Conservation (phyloP, 1,140 invertebrate species). For the Goniozus legneri region DNA sequence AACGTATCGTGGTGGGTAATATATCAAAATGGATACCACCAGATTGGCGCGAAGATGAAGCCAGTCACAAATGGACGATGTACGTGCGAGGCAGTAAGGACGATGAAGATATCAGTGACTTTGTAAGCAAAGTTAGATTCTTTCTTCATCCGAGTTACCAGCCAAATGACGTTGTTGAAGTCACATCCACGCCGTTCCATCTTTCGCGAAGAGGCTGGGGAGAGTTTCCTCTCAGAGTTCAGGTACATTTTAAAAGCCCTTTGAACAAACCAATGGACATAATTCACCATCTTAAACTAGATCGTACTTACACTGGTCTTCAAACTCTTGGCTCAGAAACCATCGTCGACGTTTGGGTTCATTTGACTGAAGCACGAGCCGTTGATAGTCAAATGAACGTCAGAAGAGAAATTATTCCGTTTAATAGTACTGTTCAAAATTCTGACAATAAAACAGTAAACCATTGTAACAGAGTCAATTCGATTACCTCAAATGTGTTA, state of each 20-base stretch:
- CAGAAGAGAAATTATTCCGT: no score
- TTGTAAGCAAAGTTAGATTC: conserved; percentile 74
- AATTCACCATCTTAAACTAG: conserved; percentile 78
- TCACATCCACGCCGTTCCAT: conserved; percentile 75
- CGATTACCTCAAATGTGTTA: no score
- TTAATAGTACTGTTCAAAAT: no score
- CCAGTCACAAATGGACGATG: conserved; percentile 89
- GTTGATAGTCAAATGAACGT: no score
- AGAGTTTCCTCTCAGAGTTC: conserved; percentile 80
- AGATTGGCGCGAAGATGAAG: conserved; percentile 62
- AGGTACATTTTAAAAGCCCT: conserved; percentile 73
- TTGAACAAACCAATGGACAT: conserved; percentile 77
- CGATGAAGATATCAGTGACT: conserved; percentile 60
- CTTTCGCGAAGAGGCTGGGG: conserved; percentile 83
- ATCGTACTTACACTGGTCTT: conserved; percentile 80
- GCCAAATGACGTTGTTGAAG: conserved; percentile 81
- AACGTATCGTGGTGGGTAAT: conserved; percentile 71
- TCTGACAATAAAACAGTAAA: conserved; percentile 4
- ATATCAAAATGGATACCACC: conserved; percentile 79
- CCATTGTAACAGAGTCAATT: no score
- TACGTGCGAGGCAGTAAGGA: conserved; percentile 72
- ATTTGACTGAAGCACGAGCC: conserved; percentile 31
- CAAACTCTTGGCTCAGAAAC: conserved; percentile 82
- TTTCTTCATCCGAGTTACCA: conserved; percentile 82
- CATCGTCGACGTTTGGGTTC: conserved; percentile 67